Evolutionary conservation across 2,888 invertebrate genomes (phyloP), one percentile per base, ranked within the genome.

Genomic region (Cabera pusaria): DNA sequence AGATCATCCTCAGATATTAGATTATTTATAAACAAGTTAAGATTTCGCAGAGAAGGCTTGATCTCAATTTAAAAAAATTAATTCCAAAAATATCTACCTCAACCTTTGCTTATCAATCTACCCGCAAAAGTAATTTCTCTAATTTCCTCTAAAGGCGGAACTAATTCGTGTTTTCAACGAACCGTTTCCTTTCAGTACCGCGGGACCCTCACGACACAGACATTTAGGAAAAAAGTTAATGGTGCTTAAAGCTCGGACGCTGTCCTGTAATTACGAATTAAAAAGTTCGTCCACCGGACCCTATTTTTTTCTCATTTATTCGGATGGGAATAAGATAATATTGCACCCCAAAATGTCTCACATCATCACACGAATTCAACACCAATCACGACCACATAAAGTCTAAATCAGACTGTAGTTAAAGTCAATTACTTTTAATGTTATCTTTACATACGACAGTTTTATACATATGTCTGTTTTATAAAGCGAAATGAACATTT

Each of bases 231-330:
- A 82, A 85, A 86, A 88, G 84, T 84, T 86, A 88, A 87, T 86
- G 87, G 78, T 70, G 77, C 87, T 77, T 82, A 80, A 81, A 86
- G 85, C 83, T 75, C 72, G 85, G 83, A 76, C 86, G 68, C 65
- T 80, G 84, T 82, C 84, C 86, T 88, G 81, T 87, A 88, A 88
- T 87, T 87, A 88, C 86, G 65, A 86, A 88, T 88, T 88, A 86
- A 87, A 88, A 88, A 87, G 71, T 87, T 86, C 72, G 80, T 75
- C 81, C 71, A 68, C 62, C 62, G 78, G 79, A 77, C 79, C 78
- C 78, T 72, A 64, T 64, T 84, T 88, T 87, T 88, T 87, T 86
- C 80, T 76, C 85, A 77, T 86, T 84, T 84, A 84, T 86, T 83
- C 72, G 82, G 65, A 77, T 72, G 80, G 59, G 65, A 67, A 72